Conservation (phyloP, 1,140 invertebrate species). For the Ridgeia piscesae region DNA sequence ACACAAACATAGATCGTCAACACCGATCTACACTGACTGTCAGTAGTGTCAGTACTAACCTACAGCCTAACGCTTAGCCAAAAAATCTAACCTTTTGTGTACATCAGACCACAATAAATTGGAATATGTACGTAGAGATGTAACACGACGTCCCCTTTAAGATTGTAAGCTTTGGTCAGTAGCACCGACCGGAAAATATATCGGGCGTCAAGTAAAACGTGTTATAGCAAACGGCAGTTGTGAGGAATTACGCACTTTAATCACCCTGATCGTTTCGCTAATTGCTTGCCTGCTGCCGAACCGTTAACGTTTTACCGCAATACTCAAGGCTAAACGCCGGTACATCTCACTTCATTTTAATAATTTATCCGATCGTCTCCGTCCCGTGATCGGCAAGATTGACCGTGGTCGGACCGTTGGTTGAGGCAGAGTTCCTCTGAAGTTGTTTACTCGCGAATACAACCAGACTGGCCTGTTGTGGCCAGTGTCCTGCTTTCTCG, state of each 20-base stretch:
- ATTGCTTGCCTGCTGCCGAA: background rate
- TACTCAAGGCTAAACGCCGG: background rate
- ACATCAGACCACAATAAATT: too few relatives aligned
- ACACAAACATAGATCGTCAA: too few relatives aligned
- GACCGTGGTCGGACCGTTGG: background rate
- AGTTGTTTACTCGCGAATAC: background rate
- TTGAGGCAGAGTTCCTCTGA: background rate
- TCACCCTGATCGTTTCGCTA: background rate
- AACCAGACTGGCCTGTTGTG: background rate
- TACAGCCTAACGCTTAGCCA: too few relatives aligned
- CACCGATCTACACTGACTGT: too few relatives aligned
- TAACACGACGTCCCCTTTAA: too few relatives aligned
- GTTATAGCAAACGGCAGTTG: background rate
- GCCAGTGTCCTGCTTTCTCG: background rate
- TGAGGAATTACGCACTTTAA: background rate
- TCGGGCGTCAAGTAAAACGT: background rate
- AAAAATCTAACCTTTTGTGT: too few relatives aligned
- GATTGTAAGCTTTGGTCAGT: too few relatives aligned
- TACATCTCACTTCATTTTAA: background rate
- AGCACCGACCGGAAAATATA: background rate
- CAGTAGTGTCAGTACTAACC: too few relatives aligned
- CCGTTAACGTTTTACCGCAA: background rate
- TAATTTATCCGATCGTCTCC: background rate
- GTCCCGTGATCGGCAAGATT: background rate
- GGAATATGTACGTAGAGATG: too few relatives aligned